Evolutionary conservation across 2,113 vertebrate species (phyloP), one percentile per base, ranked within the genome.

Genomic region (Leiothrix lutea): DNA sequence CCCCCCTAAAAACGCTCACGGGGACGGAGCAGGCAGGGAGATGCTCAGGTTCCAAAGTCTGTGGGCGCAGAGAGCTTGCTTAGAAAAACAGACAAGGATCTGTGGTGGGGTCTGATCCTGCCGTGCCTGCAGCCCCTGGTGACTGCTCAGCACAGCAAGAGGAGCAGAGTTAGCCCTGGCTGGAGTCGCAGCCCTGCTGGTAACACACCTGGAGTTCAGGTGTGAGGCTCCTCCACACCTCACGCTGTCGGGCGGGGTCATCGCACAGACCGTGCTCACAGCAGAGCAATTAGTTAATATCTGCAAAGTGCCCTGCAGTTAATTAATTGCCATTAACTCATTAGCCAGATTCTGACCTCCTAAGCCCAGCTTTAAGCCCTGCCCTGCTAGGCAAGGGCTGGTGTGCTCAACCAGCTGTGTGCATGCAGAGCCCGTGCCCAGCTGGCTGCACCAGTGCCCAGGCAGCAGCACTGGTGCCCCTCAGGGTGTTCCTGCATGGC

Each of bases 321-420:
- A 87, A 94, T 75, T 89, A 81, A 95, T 86, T 58, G 78, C 84
- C 84, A 67, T 84, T 81, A 92, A 61, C 38, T 91, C 84, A 66
- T 85, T 80, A 93, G 90, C 54, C 50, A 77, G 79, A 65, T 82
- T 82, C 66, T 69, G 44, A 60, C 89, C 50, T 80, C 53, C 48
- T 79, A 84, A 91, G 42, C 74, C 45, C 86, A 38, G 87, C 66
- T 82, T 33, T 71, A 89, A 91, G 81, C 62, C 28, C 6, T 48
- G 65, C 23, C n/a, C 69, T 0, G 6, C 78, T n/a, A 58, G 48
- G 72, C 61, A 60, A 38, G 44, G 14, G 44, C 35, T 2, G 67
- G 45, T 1, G 73, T 0, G 20, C 79, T 71, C 61, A 17, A 60
- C 22, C 4, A 11, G 70, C 61, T 54, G n/a, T 0, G 3, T 6